phyloP scores from a whole-genome alignment of 2,888 invertebrate species.

The Pteria penguin region DNA sequence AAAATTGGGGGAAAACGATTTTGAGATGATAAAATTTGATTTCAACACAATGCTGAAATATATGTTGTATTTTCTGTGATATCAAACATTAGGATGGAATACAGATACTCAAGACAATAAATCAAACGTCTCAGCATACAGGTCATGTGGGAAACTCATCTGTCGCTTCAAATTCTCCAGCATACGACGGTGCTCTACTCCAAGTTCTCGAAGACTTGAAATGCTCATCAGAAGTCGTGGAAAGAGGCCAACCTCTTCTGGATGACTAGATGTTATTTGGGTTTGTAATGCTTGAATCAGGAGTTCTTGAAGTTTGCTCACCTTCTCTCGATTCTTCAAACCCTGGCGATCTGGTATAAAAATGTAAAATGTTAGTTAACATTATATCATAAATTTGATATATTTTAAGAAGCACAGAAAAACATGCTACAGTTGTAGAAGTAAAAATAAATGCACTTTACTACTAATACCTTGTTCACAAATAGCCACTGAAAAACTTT shows the following conservation, averaged over 20 bases:
- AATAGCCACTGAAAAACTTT: no score
- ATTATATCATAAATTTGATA: neutral
- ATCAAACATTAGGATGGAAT: no score
- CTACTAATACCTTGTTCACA: no score
- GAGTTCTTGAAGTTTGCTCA: slow-evolving; percentile 76
- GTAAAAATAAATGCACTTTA: no score
- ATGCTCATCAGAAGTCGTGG: slow-evolving; percentile 79
- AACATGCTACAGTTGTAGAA: no score
- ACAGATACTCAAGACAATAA: slow-evolving; percentile 67
- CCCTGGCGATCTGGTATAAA: slow-evolving; percentile 77
- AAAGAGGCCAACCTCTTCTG: slow-evolving; percentile 74
- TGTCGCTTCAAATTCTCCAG: slow-evolving; percentile 75
- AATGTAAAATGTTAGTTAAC: neutral
- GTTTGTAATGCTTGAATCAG: slow-evolving; percentile 77
- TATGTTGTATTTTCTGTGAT: no score
- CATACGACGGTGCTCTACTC: slow-evolving; percentile 78
- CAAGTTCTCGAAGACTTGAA: slow-evolving; percentile 78
- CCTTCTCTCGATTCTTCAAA: slow-evolving; percentile 76
- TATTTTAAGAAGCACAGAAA: no score
- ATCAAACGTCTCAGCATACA: slow-evolving; percentile 78
- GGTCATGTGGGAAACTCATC: slow-evolving; percentile 75
- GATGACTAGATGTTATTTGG: slow-evolving; percentile 73
- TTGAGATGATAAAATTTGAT: no score
- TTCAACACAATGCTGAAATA: no score
- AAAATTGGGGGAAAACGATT: neutral